A percentile compares a stretch with the other conserved stretches of the same genome.
Conservation (phyloP, 1,140 invertebrate species). For the Aphelenchoides fujianensis region DNA sequence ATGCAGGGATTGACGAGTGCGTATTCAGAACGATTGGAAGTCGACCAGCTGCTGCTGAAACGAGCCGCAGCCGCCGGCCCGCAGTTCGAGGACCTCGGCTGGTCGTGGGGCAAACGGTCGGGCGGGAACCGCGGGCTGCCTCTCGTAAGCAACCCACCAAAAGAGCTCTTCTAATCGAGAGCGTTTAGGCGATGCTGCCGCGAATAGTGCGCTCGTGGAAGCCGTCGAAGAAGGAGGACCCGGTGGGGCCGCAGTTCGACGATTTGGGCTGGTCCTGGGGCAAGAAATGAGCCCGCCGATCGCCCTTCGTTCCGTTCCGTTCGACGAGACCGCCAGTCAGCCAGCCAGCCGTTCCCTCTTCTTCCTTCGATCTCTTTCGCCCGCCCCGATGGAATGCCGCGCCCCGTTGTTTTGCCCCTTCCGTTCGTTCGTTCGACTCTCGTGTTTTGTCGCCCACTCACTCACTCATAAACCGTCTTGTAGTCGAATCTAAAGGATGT, state of each 20-base stretch:
- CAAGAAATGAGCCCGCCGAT: too few relatives aligned
- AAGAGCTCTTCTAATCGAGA: not conserved
- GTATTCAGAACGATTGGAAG: not conserved
- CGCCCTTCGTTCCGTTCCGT: not conserved
- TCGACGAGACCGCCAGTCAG: not conserved
- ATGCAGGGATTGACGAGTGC: not conserved
- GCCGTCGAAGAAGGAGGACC: not conserved
- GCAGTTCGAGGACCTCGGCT: slow-evolving; percentile 7
- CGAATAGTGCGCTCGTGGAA: slow-evolving; percentile 10
- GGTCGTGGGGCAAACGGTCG: not conserved
- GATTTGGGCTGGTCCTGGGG: too few relatives aligned
- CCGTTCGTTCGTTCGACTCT: too few relatives aligned
- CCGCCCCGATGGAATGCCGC: too few relatives aligned
- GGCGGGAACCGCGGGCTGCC: not conserved
- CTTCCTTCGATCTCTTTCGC: too few relatives aligned
- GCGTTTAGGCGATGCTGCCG: not conserved
- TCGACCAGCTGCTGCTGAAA: not conserved
- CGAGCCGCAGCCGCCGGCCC: not conserved
- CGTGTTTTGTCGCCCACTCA: too few relatives aligned
- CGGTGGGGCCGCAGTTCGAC: too few relatives aligned
- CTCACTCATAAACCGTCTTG: too few relatives aligned
- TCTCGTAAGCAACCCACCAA: not conserved
- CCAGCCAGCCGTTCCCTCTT: too few relatives aligned
- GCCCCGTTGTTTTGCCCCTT: too few relatives aligned
- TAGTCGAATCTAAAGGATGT: too few relatives aligned